A percentile compares a stretch with the other conserved stretches of the same genome.
Conservation (phyloP, 2,797 vertebrate species). For the Lemur catta region DNA sequence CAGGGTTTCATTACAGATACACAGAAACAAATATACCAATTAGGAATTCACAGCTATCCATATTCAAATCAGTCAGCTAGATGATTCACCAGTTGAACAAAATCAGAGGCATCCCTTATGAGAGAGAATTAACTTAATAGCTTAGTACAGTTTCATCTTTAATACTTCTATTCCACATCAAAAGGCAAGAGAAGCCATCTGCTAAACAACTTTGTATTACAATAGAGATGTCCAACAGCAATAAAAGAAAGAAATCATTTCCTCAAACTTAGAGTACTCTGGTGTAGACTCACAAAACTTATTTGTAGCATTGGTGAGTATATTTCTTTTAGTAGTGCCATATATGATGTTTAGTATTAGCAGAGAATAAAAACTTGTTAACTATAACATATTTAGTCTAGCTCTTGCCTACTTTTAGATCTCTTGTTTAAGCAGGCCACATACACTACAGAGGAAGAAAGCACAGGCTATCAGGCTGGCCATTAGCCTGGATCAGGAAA, state of each 20-base stretch:
- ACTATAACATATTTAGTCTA: neutral
- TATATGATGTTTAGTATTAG: neutral
- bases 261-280: neutral
- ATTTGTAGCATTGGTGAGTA: neutral
- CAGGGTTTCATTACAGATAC: neutral
- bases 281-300: neutral
- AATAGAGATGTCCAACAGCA: neutral
- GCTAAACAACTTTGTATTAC: neutral
- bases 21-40: neutral
- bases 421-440: neutral
- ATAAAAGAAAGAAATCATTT: neutral
- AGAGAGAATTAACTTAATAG: neutral
- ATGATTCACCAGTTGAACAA: neutral
- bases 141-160: neutral
- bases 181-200: neutral
- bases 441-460: neutral
- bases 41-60: neutral
- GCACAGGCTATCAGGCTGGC: neutral
- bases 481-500: neutral
- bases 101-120: neutral
- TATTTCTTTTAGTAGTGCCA: neutral
- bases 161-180: conserved; percentile 16
- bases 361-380: neutral
- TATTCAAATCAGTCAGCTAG: neutral
- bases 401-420: neutral